Evolutionary conservation across 2,113 vertebrate genomes (phyloP).

Genomic region (Calidris pugnax): DNA sequence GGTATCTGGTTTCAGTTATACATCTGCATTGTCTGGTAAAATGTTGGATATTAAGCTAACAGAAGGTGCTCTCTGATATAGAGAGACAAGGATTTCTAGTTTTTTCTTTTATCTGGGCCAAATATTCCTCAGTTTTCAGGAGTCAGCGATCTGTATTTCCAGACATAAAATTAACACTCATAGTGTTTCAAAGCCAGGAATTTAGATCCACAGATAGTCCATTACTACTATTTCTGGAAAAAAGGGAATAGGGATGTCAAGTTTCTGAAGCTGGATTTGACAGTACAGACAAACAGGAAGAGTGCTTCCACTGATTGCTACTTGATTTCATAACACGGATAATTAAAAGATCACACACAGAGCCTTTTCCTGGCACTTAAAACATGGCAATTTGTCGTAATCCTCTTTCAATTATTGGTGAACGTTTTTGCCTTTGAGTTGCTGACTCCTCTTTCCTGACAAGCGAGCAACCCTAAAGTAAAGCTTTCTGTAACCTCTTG

Average conservation of each 20-base stretch:
- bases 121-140: background rate
- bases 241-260: background rate
- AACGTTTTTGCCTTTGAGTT: background rate
- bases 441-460: background rate
- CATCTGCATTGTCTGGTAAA: background rate
- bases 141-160: background rate
- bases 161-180: background rate
- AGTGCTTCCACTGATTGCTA: background rate
- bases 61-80: background rate
- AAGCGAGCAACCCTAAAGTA: background rate
- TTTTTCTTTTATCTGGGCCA: background rate
- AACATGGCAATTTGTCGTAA: background rate
- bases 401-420: background rate
- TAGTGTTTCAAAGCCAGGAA: background rate
- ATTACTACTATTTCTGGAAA: background rate
- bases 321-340: background rate
- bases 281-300: background rate
- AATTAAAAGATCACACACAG: background rate
- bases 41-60: background rate
- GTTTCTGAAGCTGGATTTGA: background rate
- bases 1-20: fast-evolving
- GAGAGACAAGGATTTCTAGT: background rate
- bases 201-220: background rate
- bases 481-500: background rate
- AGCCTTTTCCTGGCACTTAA: background rate